Evolutionary conservation across 2,113 vertebrate genomes (phyloP), one percentile per base, ranked within the genome.

Genomic region (Zosterops pallidus): DNA sequence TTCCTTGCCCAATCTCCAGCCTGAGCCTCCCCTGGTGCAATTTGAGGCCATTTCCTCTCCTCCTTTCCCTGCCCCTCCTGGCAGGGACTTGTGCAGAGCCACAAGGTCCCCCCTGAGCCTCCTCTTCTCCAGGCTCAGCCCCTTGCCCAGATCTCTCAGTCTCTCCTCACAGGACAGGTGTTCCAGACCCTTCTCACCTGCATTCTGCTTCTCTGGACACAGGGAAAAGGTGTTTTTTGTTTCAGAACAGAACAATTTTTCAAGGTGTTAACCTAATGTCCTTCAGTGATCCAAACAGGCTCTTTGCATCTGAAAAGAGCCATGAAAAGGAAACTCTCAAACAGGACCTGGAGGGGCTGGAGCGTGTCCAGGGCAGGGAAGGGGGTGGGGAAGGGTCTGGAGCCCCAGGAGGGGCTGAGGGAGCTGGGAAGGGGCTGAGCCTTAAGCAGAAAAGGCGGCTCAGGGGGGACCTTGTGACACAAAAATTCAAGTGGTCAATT

Each of bases 1-100:
- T 33, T n/a, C 20, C 12, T 53, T 11, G 25, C 2, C 39, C 6
- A 12, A 0, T 52, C 18, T 46, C 64, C 20, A 14, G 0, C 1
- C 33, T 69, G 72, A 31, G 0, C 46, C 63, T 77, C 7, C 31
- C 53, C 19, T 56, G 53, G 20, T 22, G 31, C 29, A 5, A 29
- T 63, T 63, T 12, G 28, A 47, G 39, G 39, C 64, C 64, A 18
- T 67, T 67, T n/a, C 64, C 64, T 67, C 64, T 67, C 64, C 31
- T 67, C 31, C 22, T 67, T 67, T n/a, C 42, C n/a, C 42, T 46
- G 53, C 47, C 42, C 19, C 55, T 75, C 33, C 55, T 75, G 72
- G 2, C 72, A 75, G 42, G 55, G 26, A 14, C 14, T 37, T 47
- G 42, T 47, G 42, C 26, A 24, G 72, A 60, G 56, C 68, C 21